Conservation (phyloP, 2,797 vertebrate species). For the Hemitrygon akajei region DNA sequence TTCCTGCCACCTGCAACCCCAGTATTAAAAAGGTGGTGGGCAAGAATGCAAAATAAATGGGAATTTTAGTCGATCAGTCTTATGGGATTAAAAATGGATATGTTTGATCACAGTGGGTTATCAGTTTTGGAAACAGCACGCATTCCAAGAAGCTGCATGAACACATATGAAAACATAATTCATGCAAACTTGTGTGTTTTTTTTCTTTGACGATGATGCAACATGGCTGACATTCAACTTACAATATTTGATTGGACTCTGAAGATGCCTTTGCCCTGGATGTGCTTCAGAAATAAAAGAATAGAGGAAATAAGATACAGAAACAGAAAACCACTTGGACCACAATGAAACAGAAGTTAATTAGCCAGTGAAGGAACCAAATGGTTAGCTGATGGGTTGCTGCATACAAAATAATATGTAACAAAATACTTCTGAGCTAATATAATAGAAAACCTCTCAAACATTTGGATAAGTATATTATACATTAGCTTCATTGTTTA, state of each 20-base stretch:
- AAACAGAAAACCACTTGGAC: conserved; percentile 9
- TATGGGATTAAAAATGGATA: background rate
- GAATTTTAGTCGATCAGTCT: background rate
- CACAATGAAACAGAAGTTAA: conserved; percentile 37
- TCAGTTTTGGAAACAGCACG: background rate
- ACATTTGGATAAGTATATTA: background rate
- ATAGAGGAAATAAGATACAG: conserved; percentile 29
- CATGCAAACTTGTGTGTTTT: background rate
- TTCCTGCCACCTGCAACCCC: background rate
- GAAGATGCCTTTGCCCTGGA: conserved; percentile 45
- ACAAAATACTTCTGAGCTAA: background rate
- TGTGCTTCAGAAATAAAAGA: conserved; percentile 44
- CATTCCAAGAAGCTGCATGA: background rate
- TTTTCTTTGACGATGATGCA: background rate
- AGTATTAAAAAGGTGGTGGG: background rate
- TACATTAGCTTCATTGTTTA: background rate
- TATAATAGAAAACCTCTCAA: background rate
- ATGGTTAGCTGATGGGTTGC: background rate
- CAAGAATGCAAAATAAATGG: background rate
- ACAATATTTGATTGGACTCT: conserved; percentile 49
- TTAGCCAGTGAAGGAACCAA: conserved; percentile 26
- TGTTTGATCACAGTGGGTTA: background rate
- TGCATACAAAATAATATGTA: background rate
- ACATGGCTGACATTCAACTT: conserved; percentile 43
- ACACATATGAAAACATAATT: background rate